Evolutionary conservation across 2,113 vertebrate genomes (phyloP), one percentile per base, ranked within the genome.

Genomic region (Rostratula benghalensis): DNA sequence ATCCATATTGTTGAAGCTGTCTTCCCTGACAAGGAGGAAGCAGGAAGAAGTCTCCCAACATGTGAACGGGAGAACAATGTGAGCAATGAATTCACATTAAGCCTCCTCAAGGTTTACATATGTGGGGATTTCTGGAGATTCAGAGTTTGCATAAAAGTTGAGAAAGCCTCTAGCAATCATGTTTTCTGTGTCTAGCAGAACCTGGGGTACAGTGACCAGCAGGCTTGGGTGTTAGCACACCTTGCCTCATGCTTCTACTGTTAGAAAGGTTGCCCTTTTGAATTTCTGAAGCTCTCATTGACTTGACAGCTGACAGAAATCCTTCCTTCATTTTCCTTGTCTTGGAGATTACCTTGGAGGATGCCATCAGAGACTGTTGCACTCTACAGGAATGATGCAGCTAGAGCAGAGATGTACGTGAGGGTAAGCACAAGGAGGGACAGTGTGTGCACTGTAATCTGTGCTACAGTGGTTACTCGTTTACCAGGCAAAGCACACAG

Each of bases 1-100:
- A 97, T 97, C 98, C 98, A 97, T 97, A 97, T 97, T 97, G 97
- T 94, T 69, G 91, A 73, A 95, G 87, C 83, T 95, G 95, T 96
- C 96, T 93, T 78, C 73, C 48, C 53, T 57, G 91, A 79, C 85
- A 83, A 87, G 96, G 77, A 83, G 63, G 95, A 96, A 95, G 90
- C 87, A 90, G 89, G 87, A 95, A 87, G 84, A 86, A 87, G 56
- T 82, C 74, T 68, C 91, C 82, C 63, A 97, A 87, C 30, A 7
- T 83, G 28, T 43, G 87, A 87, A 92, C 6, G 1, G 16, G 77
- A 84, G 57, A 94, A 94, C 69, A 90, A 20, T 31, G 43, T 63
- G 57, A 90, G 83, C n/a, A 91, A 95, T 95, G 81, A 50, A 61
- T 81, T 93, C n/a, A 43, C 1, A 2, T 70, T 78, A 39, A 77